These are phyloP conservation scores for Thereuonema tuberculata DNA, from an alignment of 1,140 invertebrate genomes.

Conservation along the genomic window DNA sequence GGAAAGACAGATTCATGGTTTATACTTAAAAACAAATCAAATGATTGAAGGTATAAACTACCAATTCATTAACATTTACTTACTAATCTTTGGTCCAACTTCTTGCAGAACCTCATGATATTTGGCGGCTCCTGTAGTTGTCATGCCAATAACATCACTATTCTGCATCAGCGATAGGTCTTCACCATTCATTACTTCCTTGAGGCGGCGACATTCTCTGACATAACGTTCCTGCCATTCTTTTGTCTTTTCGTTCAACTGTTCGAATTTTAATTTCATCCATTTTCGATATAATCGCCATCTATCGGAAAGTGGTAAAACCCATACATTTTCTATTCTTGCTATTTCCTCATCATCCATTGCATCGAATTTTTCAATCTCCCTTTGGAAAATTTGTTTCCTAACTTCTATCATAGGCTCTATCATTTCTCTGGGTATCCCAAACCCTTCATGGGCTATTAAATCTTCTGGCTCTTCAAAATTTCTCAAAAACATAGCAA, in stretches of 20 bases:
- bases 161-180: slow-evolving; percentile 30
- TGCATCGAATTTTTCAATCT: too few species aligned
- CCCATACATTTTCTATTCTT: background rate
- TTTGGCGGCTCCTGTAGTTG: slow-evolving; percentile 58
- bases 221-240: slow-evolving; percentile 9
- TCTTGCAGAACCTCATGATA: slow-evolving; percentile 42
- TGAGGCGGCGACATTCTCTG: slow-evolving; percentile 4
- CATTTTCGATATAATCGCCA: slow-evolving; percentile 8
- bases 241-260: background rate
- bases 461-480: background rate
- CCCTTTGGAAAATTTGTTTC: too few species aligned
- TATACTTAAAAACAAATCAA: too few species aligned
- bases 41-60: too few species aligned
- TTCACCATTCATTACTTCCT: slow-evolving; percentile 13
- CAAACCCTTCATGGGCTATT: background rate
- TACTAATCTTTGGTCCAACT: too few species aligned
- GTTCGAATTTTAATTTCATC: background rate
- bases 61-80: too few species aligned
- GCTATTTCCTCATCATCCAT: slow-evolving; percentile 3
- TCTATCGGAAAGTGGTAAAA: background rate
- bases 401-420: background rate
- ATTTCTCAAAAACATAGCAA: background rate
- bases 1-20: too few species aligned
- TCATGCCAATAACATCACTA: too few species aligned
- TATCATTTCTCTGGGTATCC: background rate